Conservation (phyloP, 1,140 invertebrate species). For the Acyrthosiphon pisum region DNA sequence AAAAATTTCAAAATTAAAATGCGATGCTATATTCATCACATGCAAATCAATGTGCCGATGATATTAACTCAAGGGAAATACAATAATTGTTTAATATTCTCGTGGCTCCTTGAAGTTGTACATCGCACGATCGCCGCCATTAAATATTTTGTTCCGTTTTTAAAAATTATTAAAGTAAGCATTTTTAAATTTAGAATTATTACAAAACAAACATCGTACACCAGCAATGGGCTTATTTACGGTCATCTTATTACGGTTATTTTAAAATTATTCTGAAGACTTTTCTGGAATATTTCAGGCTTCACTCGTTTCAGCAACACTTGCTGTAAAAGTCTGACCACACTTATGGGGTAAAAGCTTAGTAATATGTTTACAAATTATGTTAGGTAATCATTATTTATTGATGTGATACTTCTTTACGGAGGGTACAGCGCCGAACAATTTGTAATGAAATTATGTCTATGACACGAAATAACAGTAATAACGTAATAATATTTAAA, state of each 20-base stretch:
- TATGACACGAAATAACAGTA: no score
- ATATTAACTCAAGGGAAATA: background rate
- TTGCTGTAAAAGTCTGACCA: background rate
- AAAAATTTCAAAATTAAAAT: background rate
- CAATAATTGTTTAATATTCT: background rate
- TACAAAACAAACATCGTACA: background rate
- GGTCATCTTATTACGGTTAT: no score
- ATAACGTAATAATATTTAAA: no score
- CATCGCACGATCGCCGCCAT: background rate
- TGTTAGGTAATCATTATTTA: no score
- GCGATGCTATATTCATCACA: background rate
- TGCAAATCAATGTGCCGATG: background rate
- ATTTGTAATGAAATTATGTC: no score
- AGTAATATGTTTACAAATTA: no score
- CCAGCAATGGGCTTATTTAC: background rate
- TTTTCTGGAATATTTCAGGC: background rate
- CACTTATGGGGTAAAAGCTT: no score
- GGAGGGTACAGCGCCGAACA: no score
- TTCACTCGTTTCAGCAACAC: background rate
- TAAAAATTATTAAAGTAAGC: background rate
- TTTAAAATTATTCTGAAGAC: background rate
- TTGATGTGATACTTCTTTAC: no score
- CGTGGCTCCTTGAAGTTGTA: background rate
- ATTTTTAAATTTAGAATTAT: background rate
- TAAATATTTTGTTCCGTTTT: background rate